These are phyloP conservation scores for Nephila pilipes DNA, from an alignment of 1,140 invertebrate genomes.

Conservation along the genomic window DNA sequence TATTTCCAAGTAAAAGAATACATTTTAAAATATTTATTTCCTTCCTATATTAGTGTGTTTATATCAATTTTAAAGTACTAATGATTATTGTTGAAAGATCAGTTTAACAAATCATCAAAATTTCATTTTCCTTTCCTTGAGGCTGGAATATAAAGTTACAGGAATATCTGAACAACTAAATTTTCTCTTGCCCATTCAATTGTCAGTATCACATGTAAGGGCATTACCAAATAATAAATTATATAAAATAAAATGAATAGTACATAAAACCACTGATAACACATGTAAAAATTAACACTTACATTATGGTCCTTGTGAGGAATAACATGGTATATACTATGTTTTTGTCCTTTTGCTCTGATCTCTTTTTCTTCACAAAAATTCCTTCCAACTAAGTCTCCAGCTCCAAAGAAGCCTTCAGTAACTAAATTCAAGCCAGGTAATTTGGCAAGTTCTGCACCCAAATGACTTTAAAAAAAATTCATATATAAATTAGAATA, in stretches of 20 bases:
- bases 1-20: too few species aligned
- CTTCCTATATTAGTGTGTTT: too few species aligned
- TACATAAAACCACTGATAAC: not conserved
- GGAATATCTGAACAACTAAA: too few species aligned
- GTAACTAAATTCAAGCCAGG: slow-evolving; percentile 22
- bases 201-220: too few species aligned
- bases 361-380: slow-evolving; percentile 67
- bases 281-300: not conserved
- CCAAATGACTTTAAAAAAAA: slow-evolving; percentile 33
- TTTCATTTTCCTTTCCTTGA: too few species aligned
- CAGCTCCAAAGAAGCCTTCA: slow-evolving; percentile 68
- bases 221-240: too few species aligned
- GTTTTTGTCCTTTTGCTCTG: slow-evolving; percentile 27
- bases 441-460: slow-evolving; percentile 49
- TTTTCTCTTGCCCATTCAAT: too few species aligned
- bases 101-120: too few species aligned
- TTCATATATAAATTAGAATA: not conserved
- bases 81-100: too few species aligned
- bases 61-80: too few species aligned
- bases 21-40: too few species aligned
- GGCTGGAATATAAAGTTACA: too few species aligned
- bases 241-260: not conserved
- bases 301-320: slow-evolving; percentile 35
- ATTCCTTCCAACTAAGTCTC: slow-evolving; percentile 61
- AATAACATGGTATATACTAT: slow-evolving; percentile 51